Conservation (phyloP, 2,797 vertebrate species). For the Lacerta bilineata region DNA sequence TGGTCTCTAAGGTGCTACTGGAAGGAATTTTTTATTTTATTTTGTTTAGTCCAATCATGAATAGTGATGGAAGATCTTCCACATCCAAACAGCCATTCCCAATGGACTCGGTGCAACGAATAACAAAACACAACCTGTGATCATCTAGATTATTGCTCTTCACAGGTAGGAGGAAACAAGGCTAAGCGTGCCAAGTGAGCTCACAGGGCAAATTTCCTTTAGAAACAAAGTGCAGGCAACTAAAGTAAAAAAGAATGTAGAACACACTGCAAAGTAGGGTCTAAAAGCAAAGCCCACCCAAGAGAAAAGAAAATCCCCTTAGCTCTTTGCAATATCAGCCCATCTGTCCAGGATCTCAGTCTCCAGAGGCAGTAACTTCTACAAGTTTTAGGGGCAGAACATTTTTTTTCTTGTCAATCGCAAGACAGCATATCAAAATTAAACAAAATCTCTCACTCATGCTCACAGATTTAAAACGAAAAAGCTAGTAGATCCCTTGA, state of each 20-base stretch:
- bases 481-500: background rate
- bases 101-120: background rate
- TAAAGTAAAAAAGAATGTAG: background rate
- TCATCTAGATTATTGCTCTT: slow-evolving; percentile 4
- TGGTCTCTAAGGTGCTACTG: too few species aligned
- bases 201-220: background rate
- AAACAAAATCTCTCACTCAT: background rate
- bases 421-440: background rate
- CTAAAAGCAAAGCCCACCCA: background rate
- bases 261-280: background rate
- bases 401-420: background rate
- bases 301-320: background rate
- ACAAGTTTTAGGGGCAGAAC: background rate
- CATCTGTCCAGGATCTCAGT: background rate
- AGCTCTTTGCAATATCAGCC: background rate
- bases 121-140: slow-evolving; percentile 6
- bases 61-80: background rate
- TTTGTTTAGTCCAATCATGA: background rate
- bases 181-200: background rate
- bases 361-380: too few species aligned
- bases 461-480: background rate
- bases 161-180: background rate
- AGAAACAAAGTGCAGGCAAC: slow-evolving; percentile 4
- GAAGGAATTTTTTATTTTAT: too few species aligned
- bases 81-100: background rate